Percentiles rank a stretch among this genome's conserved stretches.
Evolutionary conservation across 64 coral and sea anemone genomes (phyloP).

Genomic region (Dendronephthya gigantea): DNA sequence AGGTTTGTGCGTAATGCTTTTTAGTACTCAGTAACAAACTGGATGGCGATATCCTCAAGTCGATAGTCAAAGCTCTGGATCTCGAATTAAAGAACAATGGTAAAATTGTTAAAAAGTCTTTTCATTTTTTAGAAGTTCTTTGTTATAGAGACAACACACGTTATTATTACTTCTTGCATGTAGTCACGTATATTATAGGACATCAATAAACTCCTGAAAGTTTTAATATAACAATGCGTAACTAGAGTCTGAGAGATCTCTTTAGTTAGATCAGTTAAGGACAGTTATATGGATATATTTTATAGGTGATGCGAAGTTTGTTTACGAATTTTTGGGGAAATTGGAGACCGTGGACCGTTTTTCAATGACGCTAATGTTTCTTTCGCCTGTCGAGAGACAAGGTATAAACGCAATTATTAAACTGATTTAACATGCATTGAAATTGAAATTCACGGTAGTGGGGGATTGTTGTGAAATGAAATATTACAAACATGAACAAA

Average conservation of each 20-base stretch:
- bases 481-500: too few relatives aligned
- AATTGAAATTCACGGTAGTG: too few relatives aligned
- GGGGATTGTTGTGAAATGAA: too few relatives aligned
- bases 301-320: conserved; percentile 57
- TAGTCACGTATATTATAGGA: too few relatives aligned
- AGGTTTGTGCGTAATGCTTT: too few relatives aligned
- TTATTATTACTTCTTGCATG: too few relatives aligned
- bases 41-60: conserved; percentile 67
- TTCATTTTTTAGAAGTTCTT: too few relatives aligned
- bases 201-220: too few relatives aligned
- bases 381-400: conserved; percentile 30
- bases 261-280: not conserved
- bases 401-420: conserved; percentile 5
- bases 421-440: too few relatives aligned
- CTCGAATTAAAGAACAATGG: conserved; percentile 46
- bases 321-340: conserved; percentile 48
- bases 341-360: conserved; percentile 58
- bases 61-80: conserved; percentile 43
- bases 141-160: too few relatives aligned
- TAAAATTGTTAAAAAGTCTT: conserved; percentile 21
- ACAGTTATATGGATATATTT: not conserved
- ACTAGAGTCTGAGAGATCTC: not conserved
- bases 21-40: conserved; percentile 80
- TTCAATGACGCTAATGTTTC: conserved; percentile 62
- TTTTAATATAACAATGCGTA: too few relatives aligned